These are phyloP conservation scores for Rhynchopsitta pachyrhyncha DNA, from an alignment of 2,113 vertebrate genomes.

Conservation along the genomic window DNA sequence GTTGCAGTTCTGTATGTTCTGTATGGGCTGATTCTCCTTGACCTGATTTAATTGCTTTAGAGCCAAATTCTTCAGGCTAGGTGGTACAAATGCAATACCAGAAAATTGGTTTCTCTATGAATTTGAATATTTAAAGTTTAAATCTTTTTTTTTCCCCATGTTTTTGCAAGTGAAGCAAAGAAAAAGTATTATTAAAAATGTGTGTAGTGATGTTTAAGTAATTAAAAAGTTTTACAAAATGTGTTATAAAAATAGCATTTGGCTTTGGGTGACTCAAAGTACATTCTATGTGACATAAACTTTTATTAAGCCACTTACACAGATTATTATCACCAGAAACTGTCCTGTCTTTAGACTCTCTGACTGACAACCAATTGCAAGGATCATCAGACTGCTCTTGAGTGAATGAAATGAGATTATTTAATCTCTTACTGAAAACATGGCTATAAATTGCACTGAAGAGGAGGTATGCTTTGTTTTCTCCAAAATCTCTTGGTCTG, in stretches of 20 bases:
- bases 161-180: not conserved
- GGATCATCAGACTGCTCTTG: not conserved
- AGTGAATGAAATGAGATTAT: not conserved
- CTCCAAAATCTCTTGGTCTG: not conserved
- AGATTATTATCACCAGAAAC: not conserved
- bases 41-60: not conserved
- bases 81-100: not conserved
- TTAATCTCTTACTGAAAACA: conserved; percentile 25
- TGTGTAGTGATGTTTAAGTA: not conserved
- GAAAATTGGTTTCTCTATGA: not conserved
- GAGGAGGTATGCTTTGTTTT: not conserved
- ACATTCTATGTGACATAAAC: not conserved
- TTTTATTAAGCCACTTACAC: not conserved
- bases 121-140: not conserved
- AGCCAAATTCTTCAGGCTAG: not conserved
- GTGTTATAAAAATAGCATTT: not conserved
- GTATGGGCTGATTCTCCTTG: not conserved
- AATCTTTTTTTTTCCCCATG: not conserved
- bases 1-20: not conserved
- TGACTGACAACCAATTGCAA: conserved; percentile 37
- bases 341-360: not conserved
- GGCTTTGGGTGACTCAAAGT: not conserved
- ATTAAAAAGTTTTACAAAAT: not conserved
- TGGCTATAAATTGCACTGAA: not conserved
- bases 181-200: not conserved